Evolutionary conservation across 2,797 vertebrate genomes (phyloP).

Genomic region (Xenops minutus): DNA sequence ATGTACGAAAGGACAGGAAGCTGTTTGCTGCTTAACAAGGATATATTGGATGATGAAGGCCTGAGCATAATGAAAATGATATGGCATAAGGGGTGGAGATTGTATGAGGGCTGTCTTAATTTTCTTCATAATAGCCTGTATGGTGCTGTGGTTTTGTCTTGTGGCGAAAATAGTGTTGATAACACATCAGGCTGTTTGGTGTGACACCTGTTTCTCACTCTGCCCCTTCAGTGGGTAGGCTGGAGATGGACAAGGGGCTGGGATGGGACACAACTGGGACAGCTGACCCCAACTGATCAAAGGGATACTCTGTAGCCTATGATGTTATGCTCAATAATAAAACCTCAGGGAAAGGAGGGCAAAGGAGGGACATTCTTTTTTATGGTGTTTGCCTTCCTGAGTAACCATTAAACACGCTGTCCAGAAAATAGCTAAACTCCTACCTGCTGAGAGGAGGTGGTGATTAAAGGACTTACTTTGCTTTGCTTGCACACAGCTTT

Average conservation of each 20-base stretch:
- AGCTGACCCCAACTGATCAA: neutral
- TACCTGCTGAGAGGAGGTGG: neutral
- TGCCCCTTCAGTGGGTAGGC: neutral
- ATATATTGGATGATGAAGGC: neutral
- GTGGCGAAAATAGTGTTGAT: neutral
- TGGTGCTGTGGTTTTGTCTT: neutral
- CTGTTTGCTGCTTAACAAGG: neutral
- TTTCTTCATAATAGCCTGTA: neutral
- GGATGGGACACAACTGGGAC: neutral
- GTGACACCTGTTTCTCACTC: neutral
- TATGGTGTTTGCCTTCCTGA: neutral
- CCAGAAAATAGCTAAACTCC: neutral
- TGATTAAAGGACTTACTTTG: neutral
- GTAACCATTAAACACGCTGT: neutral
- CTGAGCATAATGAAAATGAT: neutral
- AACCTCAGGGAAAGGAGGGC: neutral
- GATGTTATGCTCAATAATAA: neutral
- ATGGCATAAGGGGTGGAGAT: neutral
- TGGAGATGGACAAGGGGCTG: neutral
- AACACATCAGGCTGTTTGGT: neutral
- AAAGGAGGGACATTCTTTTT: accelerated
- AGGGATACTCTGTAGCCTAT: too few species aligned
- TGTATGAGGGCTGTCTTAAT: neutral
- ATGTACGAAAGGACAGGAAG: neutral
- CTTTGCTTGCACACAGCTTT: neutral